Base-by-base conservation (phyloP, 2,888 invertebrate genomes). In the Agrenia bidenticulata region DNA sequence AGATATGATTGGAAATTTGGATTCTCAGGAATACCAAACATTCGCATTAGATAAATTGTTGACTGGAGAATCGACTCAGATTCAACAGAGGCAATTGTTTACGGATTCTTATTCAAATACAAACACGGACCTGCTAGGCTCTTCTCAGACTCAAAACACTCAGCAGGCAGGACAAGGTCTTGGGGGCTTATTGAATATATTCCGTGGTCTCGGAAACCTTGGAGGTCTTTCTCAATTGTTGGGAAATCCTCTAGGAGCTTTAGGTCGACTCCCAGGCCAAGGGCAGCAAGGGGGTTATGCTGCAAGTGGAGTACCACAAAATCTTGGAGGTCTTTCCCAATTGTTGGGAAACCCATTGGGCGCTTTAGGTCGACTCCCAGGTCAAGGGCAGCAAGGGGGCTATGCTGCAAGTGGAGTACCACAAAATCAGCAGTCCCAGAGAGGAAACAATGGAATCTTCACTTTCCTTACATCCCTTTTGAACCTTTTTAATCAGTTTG, bases 401-500 rank as follows among this genome's bases (percentile, higher is more conserved):
- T 61, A 63, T 39, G 45, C 59, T n/a, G 56, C 55, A 37, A 32
- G 19, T 63, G 19, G 23, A 15, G 49, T 17, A 13, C 54, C 13
- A n/a, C 61, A n/a, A 19, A 42, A 24, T 50, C 65, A 27, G 15
- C 57, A 13, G 63, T 23, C 32, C 11, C 57, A 57, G 19, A 57
- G 61, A 23, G 58, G 39, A 7, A 27, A n/a, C 9, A 27, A 27
- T 59, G 45, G 41, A 45, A 59, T 69, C 55, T 51, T 56, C 9
- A 21, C 63, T n/a, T 32, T 69, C 5, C 62, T 53, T 27, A 60
- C 59, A 13, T 63, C 65, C 19, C n/a, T n/a, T n/a, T 37, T 69
- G n/a, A 66, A 65, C n/a, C 24, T 66, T 39, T 69, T 69, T 32
- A 69, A 69, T 42, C 65, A 56, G 57, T 37, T 69, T 41, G 62